These are phyloP conservation scores for Cynopterus brachyotis DNA, from an alignment of 2,113 vertebrate genomes.

Conservation along the genomic window DNA sequence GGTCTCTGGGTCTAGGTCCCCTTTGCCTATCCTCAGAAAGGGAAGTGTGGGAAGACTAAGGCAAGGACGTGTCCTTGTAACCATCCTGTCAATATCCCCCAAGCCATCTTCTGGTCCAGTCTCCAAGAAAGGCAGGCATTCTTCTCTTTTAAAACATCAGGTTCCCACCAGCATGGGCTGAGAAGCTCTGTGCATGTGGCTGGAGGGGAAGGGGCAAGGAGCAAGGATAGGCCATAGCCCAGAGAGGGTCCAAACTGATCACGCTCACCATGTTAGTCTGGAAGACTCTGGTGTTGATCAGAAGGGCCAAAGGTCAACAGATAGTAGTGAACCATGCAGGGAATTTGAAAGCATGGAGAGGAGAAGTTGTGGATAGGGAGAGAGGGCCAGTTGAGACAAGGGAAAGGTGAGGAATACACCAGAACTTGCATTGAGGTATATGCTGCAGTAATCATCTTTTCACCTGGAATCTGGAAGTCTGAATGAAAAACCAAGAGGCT, in stretches of 20 bases:
- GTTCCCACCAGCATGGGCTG: neutral
- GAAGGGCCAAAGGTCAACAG: neutral
- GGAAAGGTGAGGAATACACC: neutral
- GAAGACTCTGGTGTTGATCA: neutral
- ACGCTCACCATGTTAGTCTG: neutral
- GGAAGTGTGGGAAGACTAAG: neutral
- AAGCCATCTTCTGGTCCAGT: neutral
- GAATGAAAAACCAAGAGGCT: neutral
- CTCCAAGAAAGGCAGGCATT: neutral
- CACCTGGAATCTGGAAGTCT: neutral
- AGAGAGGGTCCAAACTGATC: neutral
- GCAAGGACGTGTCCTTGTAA: neutral
- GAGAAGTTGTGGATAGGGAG: neutral
- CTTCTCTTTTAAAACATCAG: conserved; percentile 7
- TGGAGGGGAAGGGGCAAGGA: neutral
- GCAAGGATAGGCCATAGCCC: neutral
- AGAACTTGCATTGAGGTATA: neutral
- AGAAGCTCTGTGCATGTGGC: neutral
- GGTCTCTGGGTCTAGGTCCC: neutral
- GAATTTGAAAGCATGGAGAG: neutral
- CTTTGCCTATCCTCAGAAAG: neutral
- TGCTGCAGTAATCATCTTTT: neutral
- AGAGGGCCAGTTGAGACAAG: neutral
- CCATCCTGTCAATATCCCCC: neutral
- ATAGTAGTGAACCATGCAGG: neutral